Base-by-base conservation (phyloP, 1,140 invertebrate species). In the Cotesia chilonis region DNA sequence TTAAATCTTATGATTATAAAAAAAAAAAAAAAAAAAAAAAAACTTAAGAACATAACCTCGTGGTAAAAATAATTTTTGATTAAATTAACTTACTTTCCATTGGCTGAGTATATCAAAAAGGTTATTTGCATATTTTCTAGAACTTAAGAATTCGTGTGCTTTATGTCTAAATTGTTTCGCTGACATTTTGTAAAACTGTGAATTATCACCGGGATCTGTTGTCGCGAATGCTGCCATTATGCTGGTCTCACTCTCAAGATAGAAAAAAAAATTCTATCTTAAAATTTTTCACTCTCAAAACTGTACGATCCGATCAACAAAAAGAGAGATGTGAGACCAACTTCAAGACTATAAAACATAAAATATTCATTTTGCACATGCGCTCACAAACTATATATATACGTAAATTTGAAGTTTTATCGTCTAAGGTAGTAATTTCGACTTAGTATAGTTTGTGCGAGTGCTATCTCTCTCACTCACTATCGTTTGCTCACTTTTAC, bases 141-240 rank as follows among this genome's bases (percentile, higher is more conserved):
- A 90, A 73, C 88, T 85, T 35, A 93, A 82, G 81, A 92, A 92
- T 77, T 92, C 90, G 75, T 90, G 90, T 36, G 90, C 91, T 81
- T 91, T 91, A 76, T 85, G 83, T 47, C 91, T 88, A 70, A 93
- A 80, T 74, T 90, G 82, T 80, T 87, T 89, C 3, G 87, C 83
- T 55, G 84, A 82, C 79, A 82, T 81, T 77, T 88, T 88, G 59
- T 78, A 77, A 9, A 65, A 63, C 52, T 60, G 71, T 64, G 52
- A 70, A 74, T 70, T 47, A 47, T 47, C 54, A 55, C 65, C 69
- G 59, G 65, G 70, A 61, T 38, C 4, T 61, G 69, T 51, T 69
- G 59, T 68, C 14, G 71, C 70, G 67, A 73, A 51, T 35, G 70
- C 65, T 63, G 75, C 75, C 75, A 76, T 76, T 63, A 61, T 69